Base-by-base conservation (phyloP, 35 echinoderm and acorn worm genomes). In the Chiridota heheva region DNA sequence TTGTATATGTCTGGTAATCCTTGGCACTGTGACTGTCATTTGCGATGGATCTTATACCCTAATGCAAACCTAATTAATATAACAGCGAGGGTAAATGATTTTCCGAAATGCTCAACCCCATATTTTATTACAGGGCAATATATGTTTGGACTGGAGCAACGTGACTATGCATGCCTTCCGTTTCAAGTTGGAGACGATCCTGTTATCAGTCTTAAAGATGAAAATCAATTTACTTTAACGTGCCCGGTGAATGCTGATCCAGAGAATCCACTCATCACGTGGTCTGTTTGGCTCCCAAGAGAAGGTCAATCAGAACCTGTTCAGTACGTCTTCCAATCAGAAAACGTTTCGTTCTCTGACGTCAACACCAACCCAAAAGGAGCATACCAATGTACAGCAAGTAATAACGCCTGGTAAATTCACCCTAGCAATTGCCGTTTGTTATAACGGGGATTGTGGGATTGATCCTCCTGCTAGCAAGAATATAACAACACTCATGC, bases 1-100 rank as follows among this genome's bases (percentile, higher is more conserved):
- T 30, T 30, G 3, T 22, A 28, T 29, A 30, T 76, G 1, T 49
- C 72, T 0, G 45, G 45, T 55, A 76, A 76, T 55, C 72, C 72
- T 55, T 76, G 72, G 72, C 49, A 76, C 45, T 77, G 73, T 59
- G 73, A 77, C 47, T 77, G 73, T 58, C 49, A 76, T 30, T 41
- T 0, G 30, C 10, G 41, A n/a, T n/a, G n/a, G n/a, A n/a, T n/a
- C n/a, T n/a, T n/a, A n/a, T n/a, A n/a, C n/a, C n/a, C n/a, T n/a
- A n/a, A n/a, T n/a, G n/a, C n/a, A n/a, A n/a, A n/a, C n/a, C n/a
- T n/a, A n/a, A n/a, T n/a, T n/a, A n/a, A n/a, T n/a, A n/a, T n/a
- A n/a, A n/a, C n/a, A n/a, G n/a, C n/a, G n/a, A n/a, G n/a, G n/a
- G n/a, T n/a, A n/a, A n/a, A n/a, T n/a, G n/a, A n/a, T n/a, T n/a